Conservation (phyloP, 2,888 invertebrate species). For the Nebria salina region DNA sequence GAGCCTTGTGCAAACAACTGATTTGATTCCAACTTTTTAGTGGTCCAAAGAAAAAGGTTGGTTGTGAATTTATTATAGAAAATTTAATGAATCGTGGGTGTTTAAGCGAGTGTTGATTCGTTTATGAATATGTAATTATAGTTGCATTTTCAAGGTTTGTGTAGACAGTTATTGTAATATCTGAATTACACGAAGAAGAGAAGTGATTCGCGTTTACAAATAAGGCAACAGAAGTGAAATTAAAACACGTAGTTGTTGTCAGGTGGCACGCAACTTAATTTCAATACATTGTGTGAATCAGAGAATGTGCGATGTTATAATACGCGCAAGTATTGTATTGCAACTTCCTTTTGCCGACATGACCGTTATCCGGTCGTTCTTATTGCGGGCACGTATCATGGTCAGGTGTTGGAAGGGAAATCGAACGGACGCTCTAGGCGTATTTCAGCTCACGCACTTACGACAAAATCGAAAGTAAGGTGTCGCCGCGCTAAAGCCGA, state of each 20-base stretch:
- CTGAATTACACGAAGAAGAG: not conserved
- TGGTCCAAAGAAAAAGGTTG: too few species aligned
- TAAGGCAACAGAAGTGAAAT: constrained; percentile 4
- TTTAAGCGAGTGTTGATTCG: not conserved
- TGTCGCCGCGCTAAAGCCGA: not conserved
- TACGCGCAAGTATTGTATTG: constrained; percentile 15
- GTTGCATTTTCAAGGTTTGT: not conserved
- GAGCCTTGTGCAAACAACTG: too few species aligned
- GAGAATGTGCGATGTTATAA: not conserved
- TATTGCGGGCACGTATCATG: constrained; percentile 20
- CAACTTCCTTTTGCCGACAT: constrained; percentile 5
- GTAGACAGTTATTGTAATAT: not conserved
- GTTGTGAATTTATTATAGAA: too few species aligned
- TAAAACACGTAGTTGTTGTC: not conserved
- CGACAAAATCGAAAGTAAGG: not conserved
- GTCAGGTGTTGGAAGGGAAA: constrained; percentile 2
- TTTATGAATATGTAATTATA: not conserved
- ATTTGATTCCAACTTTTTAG: too few species aligned
- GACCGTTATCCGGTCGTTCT: constrained; percentile 18
- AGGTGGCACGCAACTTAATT: constrained; percentile 15
- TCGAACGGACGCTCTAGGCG: not conserved
- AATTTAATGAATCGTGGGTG: too few species aligned
- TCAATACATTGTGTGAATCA: constrained; percentile 8
- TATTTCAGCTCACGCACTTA: not conserved
- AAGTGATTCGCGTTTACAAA: not conserved